These are phyloP conservation scores for Bombus cullumanus DNA, from an alignment of 1,140 invertebrate species.

Conservation along the genomic window DNA sequence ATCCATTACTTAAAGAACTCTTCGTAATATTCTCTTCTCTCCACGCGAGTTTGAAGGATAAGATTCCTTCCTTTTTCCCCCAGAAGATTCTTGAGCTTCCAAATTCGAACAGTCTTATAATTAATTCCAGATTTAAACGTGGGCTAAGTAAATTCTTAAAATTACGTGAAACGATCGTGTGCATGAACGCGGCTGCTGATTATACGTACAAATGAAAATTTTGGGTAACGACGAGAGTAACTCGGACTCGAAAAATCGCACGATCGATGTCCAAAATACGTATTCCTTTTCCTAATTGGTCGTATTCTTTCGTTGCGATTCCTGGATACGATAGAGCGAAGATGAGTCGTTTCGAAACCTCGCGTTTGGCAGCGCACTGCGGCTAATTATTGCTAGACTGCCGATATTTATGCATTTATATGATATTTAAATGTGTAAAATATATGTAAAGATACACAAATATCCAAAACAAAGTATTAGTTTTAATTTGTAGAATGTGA, in stretches of 20 bases:
- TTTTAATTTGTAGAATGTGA: too few species aligned
- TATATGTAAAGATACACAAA: background rate
- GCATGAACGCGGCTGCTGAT: background rate
- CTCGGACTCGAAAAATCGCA: background rate
- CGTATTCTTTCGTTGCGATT: background rate
- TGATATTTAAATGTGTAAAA: too few species aligned
- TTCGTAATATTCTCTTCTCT: background rate
- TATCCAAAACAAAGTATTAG: background rate
- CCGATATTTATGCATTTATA: background rate
- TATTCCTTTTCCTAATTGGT: conserved; percentile 5
- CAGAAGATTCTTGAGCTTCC: conserved; percentile 4
- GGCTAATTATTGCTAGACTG: too few species aligned
- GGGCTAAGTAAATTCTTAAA: background rate
- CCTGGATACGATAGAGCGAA: background rate
- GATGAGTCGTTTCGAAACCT: too few species aligned
- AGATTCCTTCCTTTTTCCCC: background rate
- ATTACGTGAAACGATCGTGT: background rate
- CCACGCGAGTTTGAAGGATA: background rate
- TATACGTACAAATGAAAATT: background rate
- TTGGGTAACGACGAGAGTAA: background rate
- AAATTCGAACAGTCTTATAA: conserved; percentile 6
- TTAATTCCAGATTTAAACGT: background rate
- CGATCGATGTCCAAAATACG: background rate
- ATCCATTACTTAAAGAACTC: background rate
- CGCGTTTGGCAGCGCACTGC: too few species aligned